Conservation (phyloP, 37 sponge, comb jelly and placozoan species). For the Lycopodina hypogea region DNA sequence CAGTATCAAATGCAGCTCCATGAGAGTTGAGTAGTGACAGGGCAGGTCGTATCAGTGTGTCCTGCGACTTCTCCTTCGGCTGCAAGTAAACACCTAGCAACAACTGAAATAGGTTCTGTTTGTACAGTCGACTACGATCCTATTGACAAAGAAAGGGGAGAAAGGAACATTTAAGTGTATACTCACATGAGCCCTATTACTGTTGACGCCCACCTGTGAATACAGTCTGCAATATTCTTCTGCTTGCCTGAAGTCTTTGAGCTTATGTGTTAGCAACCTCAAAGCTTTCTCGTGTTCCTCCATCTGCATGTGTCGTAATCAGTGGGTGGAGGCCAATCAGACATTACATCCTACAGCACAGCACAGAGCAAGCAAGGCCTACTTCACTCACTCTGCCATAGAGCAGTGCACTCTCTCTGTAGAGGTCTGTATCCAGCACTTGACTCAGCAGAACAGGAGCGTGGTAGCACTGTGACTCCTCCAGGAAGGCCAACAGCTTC, state of each 20-base stretch:
- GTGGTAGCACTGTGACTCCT: slow-evolving; percentile 49
- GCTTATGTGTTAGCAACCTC: slow-evolving; percentile 51
- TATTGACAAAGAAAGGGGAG: no score
- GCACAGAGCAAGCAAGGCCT: not conserved
- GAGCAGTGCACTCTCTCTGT: slow-evolving; percentile 66
- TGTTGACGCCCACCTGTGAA: slow-evolving; percentile 39
- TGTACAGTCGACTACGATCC: slow-evolving; percentile 47
- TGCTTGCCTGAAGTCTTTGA: slow-evolving; percentile 54
- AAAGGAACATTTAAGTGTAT: not conserved
- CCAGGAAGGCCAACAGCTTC: slow-evolving; percentile 61
- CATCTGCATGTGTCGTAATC: slow-evolving; percentile 32
- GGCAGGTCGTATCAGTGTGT: slow-evolving; percentile 50
- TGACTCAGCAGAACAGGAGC: slow-evolving; percentile 51
- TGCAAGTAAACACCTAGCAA: slow-evolving; percentile 64
- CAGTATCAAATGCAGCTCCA: slow-evolving; percentile 72
- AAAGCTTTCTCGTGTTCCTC: slow-evolving; percentile 82
- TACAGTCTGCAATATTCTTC: slow-evolving; percentile 53
- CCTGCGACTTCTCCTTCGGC: slow-evolving; percentile 54
- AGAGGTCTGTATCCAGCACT: slow-evolving; percentile 66
- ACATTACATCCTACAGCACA: not conserved
- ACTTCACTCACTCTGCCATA: slow-evolving; percentile 65
- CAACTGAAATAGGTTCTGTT: slow-evolving; percentile 62
- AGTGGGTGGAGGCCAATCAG: not conserved
- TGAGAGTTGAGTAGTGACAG: slow-evolving; percentile 72
- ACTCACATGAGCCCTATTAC: no score